These are phyloP conservation scores for Anastatus disparis DNA, from an alignment of 1,140 invertebrate genomes.

Conservation along the genomic window DNA sequence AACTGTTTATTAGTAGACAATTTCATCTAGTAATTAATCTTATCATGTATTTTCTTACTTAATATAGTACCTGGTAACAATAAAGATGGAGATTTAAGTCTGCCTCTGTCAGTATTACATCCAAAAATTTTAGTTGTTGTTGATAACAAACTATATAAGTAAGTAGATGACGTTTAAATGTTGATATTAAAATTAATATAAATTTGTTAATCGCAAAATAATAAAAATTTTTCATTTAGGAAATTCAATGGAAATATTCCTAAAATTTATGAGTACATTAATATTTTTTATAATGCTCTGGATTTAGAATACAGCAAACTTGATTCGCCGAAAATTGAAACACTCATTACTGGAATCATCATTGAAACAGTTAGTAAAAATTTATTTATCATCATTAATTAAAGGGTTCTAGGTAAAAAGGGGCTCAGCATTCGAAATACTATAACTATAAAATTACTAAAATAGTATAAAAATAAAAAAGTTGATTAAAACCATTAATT, in stretches of 20 bases:
- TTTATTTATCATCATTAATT: too few relatives aligned
- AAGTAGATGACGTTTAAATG: not conserved
- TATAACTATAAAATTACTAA: too few relatives aligned
- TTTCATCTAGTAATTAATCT: too few relatives aligned
- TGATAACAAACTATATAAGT: not conserved
- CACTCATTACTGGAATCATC: not conserved
- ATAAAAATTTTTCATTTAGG: not conserved
- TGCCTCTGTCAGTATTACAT: not conserved
- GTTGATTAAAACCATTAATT: too few relatives aligned
- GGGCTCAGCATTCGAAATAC: too few relatives aligned
- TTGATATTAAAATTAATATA: not conserved
- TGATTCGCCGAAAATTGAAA: not conserved
- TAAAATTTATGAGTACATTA: too few relatives aligned
- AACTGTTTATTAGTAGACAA: too few relatives aligned
- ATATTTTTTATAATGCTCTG: not conserved
- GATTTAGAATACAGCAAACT: not conserved
- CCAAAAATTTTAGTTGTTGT: not conserved
- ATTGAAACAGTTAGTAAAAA: not conserved
- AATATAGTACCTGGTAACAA: not conserved
- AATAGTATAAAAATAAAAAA: too few relatives aligned
- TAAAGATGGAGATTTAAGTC: not conserved
- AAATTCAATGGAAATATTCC: not conserved
- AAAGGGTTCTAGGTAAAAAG: too few relatives aligned
- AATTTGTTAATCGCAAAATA: not conserved
- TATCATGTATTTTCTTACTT: not conserved